phyloP scores from a whole-genome alignment of 2,797 vertebrate species.

The Chaenodraco wilsoni region DNA sequence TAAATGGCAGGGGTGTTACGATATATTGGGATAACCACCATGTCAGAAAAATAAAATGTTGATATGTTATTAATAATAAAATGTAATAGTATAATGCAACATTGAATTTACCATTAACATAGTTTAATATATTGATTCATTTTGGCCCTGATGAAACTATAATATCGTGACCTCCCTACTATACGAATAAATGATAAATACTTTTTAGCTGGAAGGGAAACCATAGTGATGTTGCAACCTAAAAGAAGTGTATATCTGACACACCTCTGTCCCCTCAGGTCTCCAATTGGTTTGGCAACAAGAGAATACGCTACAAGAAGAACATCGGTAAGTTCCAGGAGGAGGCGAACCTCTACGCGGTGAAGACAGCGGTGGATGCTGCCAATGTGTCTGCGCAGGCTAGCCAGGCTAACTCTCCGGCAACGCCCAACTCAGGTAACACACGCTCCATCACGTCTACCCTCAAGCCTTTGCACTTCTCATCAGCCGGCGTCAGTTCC shows the following conservation, averaged over 20 bases:
- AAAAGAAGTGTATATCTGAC: slow-evolving; percentile 32
- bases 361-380: slow-evolving; percentile 85
- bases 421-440: slow-evolving; percentile 89
- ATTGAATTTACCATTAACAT: too few relatives aligned
- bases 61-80: too few relatives aligned
- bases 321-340: slow-evolving; percentile 91
- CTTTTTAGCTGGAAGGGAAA: background rate
- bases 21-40: too few relatives aligned
- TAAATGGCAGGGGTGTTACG: too few relatives aligned
- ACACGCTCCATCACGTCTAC: slow-evolving; percentile 32
- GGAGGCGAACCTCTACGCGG: slow-evolving; percentile 88
- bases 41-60: too few relatives aligned
- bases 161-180: too few relatives aligned
- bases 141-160: too few relatives aligned
- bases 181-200: too few relatives aligned
- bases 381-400: slow-evolving; percentile 87
- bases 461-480: background rate
- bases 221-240: background rate
- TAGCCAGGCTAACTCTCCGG: slow-evolving; percentile 89
- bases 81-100: too few relatives aligned
- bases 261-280: slow-evolving; percentile 74
- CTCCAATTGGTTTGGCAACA: slow-evolving; percentile 92
- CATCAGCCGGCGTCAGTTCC: slow-evolving; percentile 16
- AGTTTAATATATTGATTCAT: too few relatives aligned
- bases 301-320: slow-evolving; percentile 91